These are phyloP conservation scores for Pardosa pseudoannulata DNA, from an alignment of 2,888 invertebrate species.

Conservation along the genomic window DNA sequence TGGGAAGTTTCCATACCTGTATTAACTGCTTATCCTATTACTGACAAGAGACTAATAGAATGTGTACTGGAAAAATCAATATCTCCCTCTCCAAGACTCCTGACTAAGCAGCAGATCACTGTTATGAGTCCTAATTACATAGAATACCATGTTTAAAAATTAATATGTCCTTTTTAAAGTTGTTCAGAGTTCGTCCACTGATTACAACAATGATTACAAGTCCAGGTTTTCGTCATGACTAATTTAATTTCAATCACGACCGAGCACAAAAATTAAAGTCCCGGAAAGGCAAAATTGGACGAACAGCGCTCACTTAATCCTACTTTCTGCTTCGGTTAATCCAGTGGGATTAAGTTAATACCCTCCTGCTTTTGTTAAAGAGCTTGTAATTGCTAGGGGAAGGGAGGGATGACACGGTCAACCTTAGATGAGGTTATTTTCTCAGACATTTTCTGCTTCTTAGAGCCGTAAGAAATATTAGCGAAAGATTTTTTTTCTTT, in stretches of 20 bases:
- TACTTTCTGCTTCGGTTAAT: slow-evolving; percentile 65
- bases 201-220: slow-evolving; percentile 64
- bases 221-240: slow-evolving; percentile 65
- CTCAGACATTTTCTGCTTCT: slow-evolving; percentile 34
- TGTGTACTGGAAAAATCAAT: slow-evolving; percentile 56
- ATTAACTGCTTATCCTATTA: slow-evolving; percentile 58
- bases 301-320: slow-evolving; percentile 47
- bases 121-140: slow-evolving; percentile 58
- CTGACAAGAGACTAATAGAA: slow-evolving; percentile 57
- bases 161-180: slow-evolving; percentile 58
- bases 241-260: slow-evolving; percentile 69
- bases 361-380: slow-evolving; percentile 63
- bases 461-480: slow-evolving; percentile 48
- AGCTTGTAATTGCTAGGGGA: slow-evolving; percentile 45
- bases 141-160: slow-evolving; percentile 61
- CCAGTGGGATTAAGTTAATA: slow-evolving; percentile 63
- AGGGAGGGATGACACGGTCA: slow-evolving; percentile 47
- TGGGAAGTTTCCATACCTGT: slow-evolving; percentile 18
- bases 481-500: slow-evolving; percentile 37
- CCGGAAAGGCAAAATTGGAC: slow-evolving; percentile 48
- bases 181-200: slow-evolving; percentile 44
- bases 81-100: slow-evolving; percentile 27
- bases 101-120: slow-evolving; percentile 45
- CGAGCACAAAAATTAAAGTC: slow-evolving; percentile 53
- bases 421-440: slow-evolving; percentile 56